Percentiles rank a stretch among this genome's conserved stretches.
phyloP scores from a whole-genome alignment of 1,140 invertebrate species.

The Drosophila melanica region DNA sequence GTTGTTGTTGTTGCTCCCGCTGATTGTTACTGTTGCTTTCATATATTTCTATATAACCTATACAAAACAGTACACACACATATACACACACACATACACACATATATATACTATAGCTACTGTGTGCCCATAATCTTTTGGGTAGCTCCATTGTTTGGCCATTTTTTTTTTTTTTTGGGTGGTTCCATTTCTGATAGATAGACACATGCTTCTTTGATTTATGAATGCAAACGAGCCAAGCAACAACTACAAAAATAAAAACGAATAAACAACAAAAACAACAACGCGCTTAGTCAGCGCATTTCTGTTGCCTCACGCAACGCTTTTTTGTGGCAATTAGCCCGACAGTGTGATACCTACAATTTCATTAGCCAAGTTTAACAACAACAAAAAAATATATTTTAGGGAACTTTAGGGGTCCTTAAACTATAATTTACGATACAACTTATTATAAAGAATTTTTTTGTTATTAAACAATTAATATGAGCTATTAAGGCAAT shows the following conservation, averaged over 20 bases:
- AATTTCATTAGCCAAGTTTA: constrained; percentile 56
- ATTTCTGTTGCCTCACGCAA: constrained; percentile 42
- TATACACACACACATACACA: constrained; percentile 14
- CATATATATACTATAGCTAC: constrained; percentile 59
- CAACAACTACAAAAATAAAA: constrained; percentile 44
- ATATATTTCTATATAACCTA: constrained; percentile 54
- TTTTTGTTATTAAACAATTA: no score
- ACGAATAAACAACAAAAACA: constrained; percentile 16
- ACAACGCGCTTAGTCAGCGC: constrained; percentile 48
- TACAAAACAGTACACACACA: constrained; percentile 8
- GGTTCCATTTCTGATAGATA: constrained; percentile 60
- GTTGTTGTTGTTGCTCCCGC: constrained; percentile 33
- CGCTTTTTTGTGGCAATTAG: constrained; percentile 61
- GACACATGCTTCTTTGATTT: constrained; percentile 79
- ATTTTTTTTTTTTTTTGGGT: constrained; percentile 23
- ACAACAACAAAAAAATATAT: constrained; percentile 2
- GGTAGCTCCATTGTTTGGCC: constrained; percentile 64
- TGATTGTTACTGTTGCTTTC: constrained; percentile 60
- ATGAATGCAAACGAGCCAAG: constrained; percentile 74
- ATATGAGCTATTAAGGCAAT: no score
- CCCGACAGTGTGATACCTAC: constrained; percentile 51
- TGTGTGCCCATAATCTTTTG: constrained; percentile 75
- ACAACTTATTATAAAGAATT: no score
- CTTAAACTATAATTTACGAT: no score
- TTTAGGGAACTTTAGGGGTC: no score